phyloP scores from a whole-genome alignment of 2,888 invertebrate genomes.

The Drosophila robusta region DNA sequence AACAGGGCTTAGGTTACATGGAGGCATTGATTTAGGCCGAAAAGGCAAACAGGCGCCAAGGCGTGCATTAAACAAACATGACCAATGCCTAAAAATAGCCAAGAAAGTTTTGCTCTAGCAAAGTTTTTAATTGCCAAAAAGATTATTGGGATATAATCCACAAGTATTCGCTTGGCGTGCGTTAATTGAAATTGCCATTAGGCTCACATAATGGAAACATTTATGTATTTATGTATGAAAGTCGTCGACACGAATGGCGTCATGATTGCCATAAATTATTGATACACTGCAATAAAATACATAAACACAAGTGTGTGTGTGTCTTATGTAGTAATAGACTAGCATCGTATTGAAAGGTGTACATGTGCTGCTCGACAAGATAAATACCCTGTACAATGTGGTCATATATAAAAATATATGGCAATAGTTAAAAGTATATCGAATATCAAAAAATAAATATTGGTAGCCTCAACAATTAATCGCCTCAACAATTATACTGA shows the following conservation, averaged over 20 bases:
- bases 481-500: no score
- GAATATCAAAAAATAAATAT: no score
- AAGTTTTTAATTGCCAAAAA: slow-evolving; percentile 35
- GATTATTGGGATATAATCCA: background rate
- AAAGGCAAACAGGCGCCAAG: slow-evolving; percentile 34
- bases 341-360: background rate
- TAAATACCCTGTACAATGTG: slow-evolving; percentile 16
- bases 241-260: slow-evolving; percentile 58
- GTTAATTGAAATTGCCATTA: slow-evolving; percentile 51
- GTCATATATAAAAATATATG: no score
- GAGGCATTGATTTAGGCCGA: slow-evolving; percentile 29
- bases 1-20: slow-evolving; percentile 35
- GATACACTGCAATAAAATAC: slow-evolving; percentile 50
- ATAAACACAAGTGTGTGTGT: slow-evolving; percentile 7
- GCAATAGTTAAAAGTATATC: background rate
- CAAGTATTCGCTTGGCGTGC: slow-evolving; percentile 12
- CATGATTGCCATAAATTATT: slow-evolving; percentile 70
- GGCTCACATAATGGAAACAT: slow-evolving; percentile 44
- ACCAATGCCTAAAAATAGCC: slow-evolving; percentile 3
- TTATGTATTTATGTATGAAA: slow-evolving; percentile 59
- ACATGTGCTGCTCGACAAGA: background rate
- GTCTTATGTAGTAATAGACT: background rate
- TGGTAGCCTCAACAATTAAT: no score
- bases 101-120: slow-evolving; percentile 7
- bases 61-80: slow-evolving; percentile 23